Percentiles rank a stretch among this genome's conserved stretches.
Evolutionary conservation across 2,113 vertebrate species (phyloP).

Genomic region (Heteronetta atricapilla): DNA sequence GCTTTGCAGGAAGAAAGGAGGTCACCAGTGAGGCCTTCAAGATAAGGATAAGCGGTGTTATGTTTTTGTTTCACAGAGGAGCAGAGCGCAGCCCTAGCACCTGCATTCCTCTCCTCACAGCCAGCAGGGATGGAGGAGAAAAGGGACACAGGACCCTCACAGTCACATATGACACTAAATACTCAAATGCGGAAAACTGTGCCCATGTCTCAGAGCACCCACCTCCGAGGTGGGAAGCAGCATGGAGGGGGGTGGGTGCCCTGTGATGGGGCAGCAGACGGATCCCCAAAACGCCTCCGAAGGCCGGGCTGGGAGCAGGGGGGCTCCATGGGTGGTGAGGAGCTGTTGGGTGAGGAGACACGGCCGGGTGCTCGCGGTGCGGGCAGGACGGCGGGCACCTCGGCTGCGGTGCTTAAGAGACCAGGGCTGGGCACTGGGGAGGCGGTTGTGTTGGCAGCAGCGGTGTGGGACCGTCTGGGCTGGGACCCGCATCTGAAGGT

Average conservation of each 20-base stretch:
- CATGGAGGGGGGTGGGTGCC: too few relatives aligned
- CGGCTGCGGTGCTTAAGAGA: too few relatives aligned
- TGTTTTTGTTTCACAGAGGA: neutral
- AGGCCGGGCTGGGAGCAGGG: neutral
- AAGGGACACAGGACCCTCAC: neutral
- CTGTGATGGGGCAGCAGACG: too few relatives aligned
- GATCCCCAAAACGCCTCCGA: too few relatives aligned
- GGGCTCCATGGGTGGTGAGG: neutral
- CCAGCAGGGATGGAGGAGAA: rapidly evolving
- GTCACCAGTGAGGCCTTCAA: neutral
- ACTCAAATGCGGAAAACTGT: too few relatives aligned
- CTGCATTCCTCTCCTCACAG: neutral
- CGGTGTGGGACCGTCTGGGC: too few relatives aligned
- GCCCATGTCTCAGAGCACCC: too few relatives aligned
- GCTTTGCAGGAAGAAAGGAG: neutral
- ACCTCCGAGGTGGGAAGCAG: neutral
- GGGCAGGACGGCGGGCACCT: too few relatives aligned
- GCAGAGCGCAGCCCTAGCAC: rapidly evolving
- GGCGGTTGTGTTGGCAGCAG: too few relatives aligned
- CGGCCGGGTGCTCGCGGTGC: too few relatives aligned
- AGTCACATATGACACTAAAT: rapidly evolving
- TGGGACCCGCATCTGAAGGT: too few relatives aligned
- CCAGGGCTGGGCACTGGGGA: too few relatives aligned
- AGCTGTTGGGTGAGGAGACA: neutral
- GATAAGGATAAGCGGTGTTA: neutral